Evolutionary conservation across 2,888 invertebrate species (phyloP).

Genomic region (Osedax fenrisi): DNA sequence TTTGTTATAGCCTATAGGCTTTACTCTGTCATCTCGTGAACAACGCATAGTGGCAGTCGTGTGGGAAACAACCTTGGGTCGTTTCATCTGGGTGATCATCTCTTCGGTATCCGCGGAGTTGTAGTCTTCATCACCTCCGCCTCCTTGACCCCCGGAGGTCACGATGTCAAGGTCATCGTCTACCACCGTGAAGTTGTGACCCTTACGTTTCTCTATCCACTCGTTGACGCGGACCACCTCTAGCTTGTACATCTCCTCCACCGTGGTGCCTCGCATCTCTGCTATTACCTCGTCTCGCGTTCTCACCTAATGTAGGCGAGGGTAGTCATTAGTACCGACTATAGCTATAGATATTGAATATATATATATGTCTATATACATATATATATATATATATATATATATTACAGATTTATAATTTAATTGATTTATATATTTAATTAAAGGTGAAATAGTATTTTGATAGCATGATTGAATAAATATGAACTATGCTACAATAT

Average conservation of each 20-base stretch:
- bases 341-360: not conserved
- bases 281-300: not conserved
- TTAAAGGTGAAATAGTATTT: too few species aligned
- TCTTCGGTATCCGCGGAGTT: slow-evolving; percentile 14
- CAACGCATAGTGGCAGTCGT: too few species aligned
- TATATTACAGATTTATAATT: too few species aligned
- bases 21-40: too few species aligned
- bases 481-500: too few species aligned
- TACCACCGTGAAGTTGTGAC: not conserved
- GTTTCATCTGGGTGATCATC: slow-evolving; percentile 11
- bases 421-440: too few species aligned
- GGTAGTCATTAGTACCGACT: too few species aligned
- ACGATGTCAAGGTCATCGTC: not conserved
- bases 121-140: slow-evolving; percentile 2
- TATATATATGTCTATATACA: not conserved
- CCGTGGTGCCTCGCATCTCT: not conserved
- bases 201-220: not conserved
- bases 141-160: not conserved
- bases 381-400: too few species aligned
- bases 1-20: too few species aligned
- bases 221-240: not conserved
- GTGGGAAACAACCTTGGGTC: not conserved
- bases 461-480: too few species aligned
- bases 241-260: not conserved
- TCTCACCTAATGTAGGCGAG: too few species aligned